A percentile compares a stretch with the other conserved stretches of the same genome.
phyloP scores from a whole-genome alignment of 2,888 invertebrate genomes.

The Aricia artaxerxes region DNA sequence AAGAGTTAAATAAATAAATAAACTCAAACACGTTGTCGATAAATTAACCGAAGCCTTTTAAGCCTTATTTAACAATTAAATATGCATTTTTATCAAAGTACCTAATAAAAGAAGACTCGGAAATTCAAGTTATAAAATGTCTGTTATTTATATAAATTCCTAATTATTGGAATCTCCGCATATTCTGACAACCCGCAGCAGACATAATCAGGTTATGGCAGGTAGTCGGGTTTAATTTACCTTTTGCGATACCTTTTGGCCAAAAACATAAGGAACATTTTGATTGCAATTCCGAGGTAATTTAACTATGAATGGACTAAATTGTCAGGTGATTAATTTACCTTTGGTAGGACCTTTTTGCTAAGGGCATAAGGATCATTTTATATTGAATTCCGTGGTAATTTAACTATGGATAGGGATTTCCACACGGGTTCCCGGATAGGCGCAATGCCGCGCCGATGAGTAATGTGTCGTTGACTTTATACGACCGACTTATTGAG shows the following conservation, averaged over 20 bases:
- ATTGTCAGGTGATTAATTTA: background rate
- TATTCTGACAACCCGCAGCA: background rate
- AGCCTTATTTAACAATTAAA: too few species aligned
- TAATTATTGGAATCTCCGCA: background rate
- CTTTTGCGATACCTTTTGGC: background rate
- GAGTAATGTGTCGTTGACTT: constrained; percentile 23
- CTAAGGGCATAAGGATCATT: too few species aligned
- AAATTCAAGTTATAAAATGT: background rate
- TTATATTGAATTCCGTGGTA: too few species aligned
- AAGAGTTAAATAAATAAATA: too few species aligned
- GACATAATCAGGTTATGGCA: background rate
- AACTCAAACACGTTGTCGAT: too few species aligned
- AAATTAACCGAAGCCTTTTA: too few species aligned
- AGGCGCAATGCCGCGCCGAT: background rate
- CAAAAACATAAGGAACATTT: background rate
- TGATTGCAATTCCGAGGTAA: background rate
- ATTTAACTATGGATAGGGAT: background rate
- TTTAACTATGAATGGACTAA: background rate
- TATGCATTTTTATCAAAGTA: too few species aligned
- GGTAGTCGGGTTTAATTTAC: constrained; percentile 2
- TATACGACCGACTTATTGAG: background rate
- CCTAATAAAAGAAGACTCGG: too few species aligned
- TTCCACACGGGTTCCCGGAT: constrained; percentile 5
- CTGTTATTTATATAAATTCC: background rate
- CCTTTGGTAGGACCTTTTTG: too few species aligned